phyloP scores from a whole-genome alignment of 2,888 invertebrate genomes.

The Strigamia maritima region DNA sequence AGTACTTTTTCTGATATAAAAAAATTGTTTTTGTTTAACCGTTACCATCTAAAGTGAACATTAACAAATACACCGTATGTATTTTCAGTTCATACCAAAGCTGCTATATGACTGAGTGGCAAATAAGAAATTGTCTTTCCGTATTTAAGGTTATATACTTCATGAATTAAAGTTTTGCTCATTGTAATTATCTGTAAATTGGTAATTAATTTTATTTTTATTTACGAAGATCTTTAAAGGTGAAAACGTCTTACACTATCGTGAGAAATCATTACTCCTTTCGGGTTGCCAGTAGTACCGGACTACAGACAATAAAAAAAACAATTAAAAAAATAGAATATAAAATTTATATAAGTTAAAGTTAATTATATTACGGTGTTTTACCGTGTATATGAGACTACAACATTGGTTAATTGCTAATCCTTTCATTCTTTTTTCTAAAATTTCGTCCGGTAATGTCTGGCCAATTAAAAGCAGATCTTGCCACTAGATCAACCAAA shows the following conservation, averaged over 20 bases:
- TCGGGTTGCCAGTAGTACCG: neutral
- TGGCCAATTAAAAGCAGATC: conserved; percentile 48
- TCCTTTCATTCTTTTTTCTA: conserved; percentile 46
- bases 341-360: neutral
- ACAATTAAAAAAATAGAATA: neutral
- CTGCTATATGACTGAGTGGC: neutral
- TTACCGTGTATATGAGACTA: conserved; percentile 49
- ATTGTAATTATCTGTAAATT: too few species aligned
- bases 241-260: neutral
- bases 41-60: too few species aligned
- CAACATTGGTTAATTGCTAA: conserved; percentile 50
- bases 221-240: neutral
- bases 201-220: neutral
- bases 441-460: conserved; percentile 45
- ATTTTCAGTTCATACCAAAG: neutral
- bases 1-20: too few species aligned
- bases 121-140: neutral
- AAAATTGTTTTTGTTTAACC: too few species aligned
- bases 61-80: too few species aligned
- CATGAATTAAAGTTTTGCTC: too few species aligned
- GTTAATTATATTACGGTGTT: too few species aligned
- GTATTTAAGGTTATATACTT: neutral
- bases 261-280: neutral
- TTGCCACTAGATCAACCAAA: conserved; percentile 48
- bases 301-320: neutral